Conservation (phyloP, 2,888 invertebrate genomes). For the Sabatieria punctata region DNA sequence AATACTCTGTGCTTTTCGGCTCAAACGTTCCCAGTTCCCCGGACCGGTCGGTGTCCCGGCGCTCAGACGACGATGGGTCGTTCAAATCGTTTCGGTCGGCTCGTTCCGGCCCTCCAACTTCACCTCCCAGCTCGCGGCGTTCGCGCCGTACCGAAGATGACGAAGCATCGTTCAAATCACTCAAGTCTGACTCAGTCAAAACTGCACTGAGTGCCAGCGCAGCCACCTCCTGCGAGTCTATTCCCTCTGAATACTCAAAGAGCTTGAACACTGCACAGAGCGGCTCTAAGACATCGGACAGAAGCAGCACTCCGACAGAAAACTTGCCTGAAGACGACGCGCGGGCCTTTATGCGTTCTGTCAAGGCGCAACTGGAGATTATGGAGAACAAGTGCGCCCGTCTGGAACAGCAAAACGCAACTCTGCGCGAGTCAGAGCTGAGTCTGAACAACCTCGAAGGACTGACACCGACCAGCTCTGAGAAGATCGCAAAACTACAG, state of each 20-base stretch:
- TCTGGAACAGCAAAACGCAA: conserved; percentile 10
- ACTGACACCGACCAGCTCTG: conserved; percentile 47
- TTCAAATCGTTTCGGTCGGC: neutral
- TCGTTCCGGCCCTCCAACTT: neutral
- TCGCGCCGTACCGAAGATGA: conserved; percentile 1
- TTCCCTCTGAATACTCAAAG: conserved; percentile 16
- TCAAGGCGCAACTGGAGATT: conserved; percentile 6
- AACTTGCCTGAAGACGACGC: neutral
- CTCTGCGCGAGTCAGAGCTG: neutral
- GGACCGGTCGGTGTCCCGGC: too few relatives aligned
- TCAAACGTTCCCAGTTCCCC: too few relatives aligned
- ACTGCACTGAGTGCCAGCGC: neutral
- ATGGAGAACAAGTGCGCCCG: conserved; percentile 12
- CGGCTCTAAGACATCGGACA: conserved; percentile 4
- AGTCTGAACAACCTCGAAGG: conserved; percentile 36
- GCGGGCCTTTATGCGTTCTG: neutral
- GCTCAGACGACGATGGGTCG: too few relatives aligned
- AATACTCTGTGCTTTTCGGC: too few relatives aligned
- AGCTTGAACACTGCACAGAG: conserved; percentile 17
- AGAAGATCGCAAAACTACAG: conserved; percentile 39
- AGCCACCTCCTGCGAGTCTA: too few relatives aligned
- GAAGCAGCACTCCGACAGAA: conserved; percentile 2
- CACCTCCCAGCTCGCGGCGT: neutral
- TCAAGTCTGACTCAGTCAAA: conserved; percentile 3
- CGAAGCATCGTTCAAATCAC: conserved; percentile 2